phyloP scores from a whole-genome alignment of 2,797 vertebrate genomes.

The Hyperoplus immaculatus region DNA sequence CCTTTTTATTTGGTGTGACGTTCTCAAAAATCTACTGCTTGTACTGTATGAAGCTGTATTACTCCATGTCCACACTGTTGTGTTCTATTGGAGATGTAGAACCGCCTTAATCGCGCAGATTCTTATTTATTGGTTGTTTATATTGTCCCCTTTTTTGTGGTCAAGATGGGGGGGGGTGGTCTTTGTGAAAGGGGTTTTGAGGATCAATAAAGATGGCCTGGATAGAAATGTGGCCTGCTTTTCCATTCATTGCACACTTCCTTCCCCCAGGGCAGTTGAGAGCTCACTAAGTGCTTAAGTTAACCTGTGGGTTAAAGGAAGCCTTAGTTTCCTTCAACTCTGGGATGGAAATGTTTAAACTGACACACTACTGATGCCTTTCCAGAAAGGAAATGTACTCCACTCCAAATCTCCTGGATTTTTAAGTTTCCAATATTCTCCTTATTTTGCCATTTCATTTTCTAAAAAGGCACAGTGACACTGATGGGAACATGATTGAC shows the following conservation, averaged over 20 bases:
- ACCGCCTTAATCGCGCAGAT: slow-evolving; percentile 87
- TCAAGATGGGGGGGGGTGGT: slow-evolving; percentile 73
- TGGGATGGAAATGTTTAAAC: slow-evolving; percentile 39
- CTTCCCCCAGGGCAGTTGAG: slow-evolving; percentile 52
- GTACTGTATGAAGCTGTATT: slow-evolving; percentile 83
- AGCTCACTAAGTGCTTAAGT: slow-evolving; percentile 57
- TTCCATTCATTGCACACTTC: slow-evolving; percentile 78
- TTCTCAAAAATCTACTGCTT: slow-evolving; percentile 80
- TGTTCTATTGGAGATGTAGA: slow-evolving; percentile 86
- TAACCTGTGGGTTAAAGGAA: slow-evolving; percentile 60
- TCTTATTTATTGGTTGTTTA: slow-evolving; percentile 87
- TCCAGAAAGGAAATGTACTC: background rate
- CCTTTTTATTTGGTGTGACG: slow-evolving; percentile 73
- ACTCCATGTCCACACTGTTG: slow-evolving; percentile 82
- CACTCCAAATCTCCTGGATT: background rate
- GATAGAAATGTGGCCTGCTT: slow-evolving; percentile 84
- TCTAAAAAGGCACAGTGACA: background rate
- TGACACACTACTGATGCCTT: slow-evolving; percentile 57
- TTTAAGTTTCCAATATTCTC: background rate
- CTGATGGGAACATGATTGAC: slow-evolving; percentile 25
- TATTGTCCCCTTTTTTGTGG: slow-evolving; percentile 77
- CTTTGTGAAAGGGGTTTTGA: slow-evolving; percentile 79
- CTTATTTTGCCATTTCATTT: slow-evolving; percentile 2
- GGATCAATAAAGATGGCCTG: slow-evolving; percentile 88
- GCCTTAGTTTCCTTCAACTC: slow-evolving; percentile 19